Base-by-base conservation (phyloP, 2,888 invertebrate genomes). In the Drosophila kanekoi region DNA sequence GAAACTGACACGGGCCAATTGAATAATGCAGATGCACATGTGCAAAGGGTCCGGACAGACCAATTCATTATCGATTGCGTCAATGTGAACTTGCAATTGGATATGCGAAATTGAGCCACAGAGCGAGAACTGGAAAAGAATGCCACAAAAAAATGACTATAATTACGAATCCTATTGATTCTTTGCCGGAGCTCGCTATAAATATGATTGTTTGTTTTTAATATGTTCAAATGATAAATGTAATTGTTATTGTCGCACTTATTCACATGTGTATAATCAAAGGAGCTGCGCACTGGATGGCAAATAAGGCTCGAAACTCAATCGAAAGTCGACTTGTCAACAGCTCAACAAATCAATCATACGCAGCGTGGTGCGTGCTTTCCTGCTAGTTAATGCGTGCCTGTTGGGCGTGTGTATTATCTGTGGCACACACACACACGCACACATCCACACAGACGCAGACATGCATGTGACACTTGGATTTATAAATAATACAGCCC, bases 281-380 rank as follows among this genome's bases (percentile, higher is more conserved):
- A 20, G 35, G 11, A 11, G 2, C 8, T 1, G n/a, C 9, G 16
- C 13, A 5, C 13, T 43, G 5, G 9, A 38, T 13, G 20, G 16
- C 35, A 43, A 35, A 8, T 9, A 16, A 4, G 41, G 10, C 18
- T 5, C 56, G 44, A 66, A 56, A 53, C 54, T 54, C 49, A 54
- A 51, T 47, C 54, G 51, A 53, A 59, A 58, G 45, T 63, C 43
- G 48, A 41, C 18, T 72, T 88, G 89, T 88, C 89, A 77, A 78
- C 84, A 77, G 85, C 72, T 89, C 72, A 84, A 81, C 81, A 89
- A 74, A 85, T 85, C 87, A 85, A 87, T 85, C 85, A 89, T 84
- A 82, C 79, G 85, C 76, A 70, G 58, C 54, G 79, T 84, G 81
- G 67, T 83, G 80, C 73, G 81, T 77, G 77, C 70, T 41, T 43